Percentiles rank a stretch among this genome's conserved stretches.
phyloP scores from a whole-genome alignment of 2,113 vertebrate species.

The Ctenomys sociabilis region DNA sequence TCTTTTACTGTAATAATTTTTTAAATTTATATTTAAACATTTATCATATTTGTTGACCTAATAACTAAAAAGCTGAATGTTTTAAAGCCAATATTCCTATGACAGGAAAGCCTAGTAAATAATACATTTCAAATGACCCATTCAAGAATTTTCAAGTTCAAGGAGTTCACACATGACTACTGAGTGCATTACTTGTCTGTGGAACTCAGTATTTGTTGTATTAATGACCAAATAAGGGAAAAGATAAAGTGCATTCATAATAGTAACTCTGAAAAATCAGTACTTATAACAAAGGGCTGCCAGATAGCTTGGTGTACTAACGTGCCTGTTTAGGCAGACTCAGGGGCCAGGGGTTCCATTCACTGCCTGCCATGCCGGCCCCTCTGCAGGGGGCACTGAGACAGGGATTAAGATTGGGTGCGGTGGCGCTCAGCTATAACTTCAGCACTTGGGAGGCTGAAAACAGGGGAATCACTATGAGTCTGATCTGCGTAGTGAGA shows the following conservation, averaged over 20 bases:
- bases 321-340: too few relatives aligned
- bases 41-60: not conserved
- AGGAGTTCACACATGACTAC: not conserved
- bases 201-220: not conserved
- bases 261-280: not conserved
- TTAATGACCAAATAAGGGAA: not conserved
- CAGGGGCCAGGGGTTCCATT: too few relatives aligned
- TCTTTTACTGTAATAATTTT: not conserved
- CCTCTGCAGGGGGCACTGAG: too few relatives aligned
- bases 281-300: not conserved
- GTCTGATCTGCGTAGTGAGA: too few relatives aligned
- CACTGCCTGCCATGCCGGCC: too few relatives aligned
- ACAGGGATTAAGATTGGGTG: too few relatives aligned
- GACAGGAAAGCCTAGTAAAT: not conserved
- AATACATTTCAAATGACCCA: not conserved
- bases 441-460: too few relatives aligned
- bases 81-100: not conserved
- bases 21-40: not conserved
- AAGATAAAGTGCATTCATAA: not conserved
- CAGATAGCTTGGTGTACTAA: too few relatives aligned
- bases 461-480: too few relatives aligned
- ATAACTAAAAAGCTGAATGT: not conserved
- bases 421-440: too few relatives aligned
- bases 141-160: slow-evolving; percentile 1
- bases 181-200: not conserved